Percentiles rank a stretch among this genome's conserved stretches.
Evolutionary conservation across 2,113 vertebrate genomes (phyloP).

Genomic region (Boulengeromyrus knoepffleri): DNA sequence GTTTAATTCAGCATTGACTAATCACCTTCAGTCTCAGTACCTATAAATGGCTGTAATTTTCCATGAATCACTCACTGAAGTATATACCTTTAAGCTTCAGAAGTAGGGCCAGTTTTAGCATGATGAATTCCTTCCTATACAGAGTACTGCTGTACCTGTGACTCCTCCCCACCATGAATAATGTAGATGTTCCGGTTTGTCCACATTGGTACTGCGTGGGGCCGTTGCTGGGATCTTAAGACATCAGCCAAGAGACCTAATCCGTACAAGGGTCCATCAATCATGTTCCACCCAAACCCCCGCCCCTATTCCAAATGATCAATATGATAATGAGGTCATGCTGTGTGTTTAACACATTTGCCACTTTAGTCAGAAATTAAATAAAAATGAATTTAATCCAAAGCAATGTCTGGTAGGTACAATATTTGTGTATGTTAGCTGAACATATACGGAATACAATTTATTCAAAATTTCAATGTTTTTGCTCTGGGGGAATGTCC

Average conservation of each 20-base stretch:
- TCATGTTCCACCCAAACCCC: background rate
- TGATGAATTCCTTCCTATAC: background rate
- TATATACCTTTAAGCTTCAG: background rate
- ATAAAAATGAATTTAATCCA: background rate
- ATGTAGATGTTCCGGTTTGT: background rate
- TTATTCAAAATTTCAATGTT: background rate
- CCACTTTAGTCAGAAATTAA: background rate
- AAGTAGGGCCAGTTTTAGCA: background rate
- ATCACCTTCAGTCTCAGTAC: background rate
- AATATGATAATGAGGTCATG: background rate
- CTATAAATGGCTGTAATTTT: background rate
- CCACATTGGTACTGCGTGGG: background rate
- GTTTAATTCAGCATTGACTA: background rate
- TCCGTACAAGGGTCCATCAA: background rate
- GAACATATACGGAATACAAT: background rate
- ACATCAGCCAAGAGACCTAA: background rate
- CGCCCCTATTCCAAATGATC: background rate
- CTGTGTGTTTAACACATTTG: background rate
- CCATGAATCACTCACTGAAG: background rate
- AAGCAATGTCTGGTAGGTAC: background rate
- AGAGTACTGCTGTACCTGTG: background rate
- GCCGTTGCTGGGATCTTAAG: background rate
- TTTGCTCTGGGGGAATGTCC: background rate
- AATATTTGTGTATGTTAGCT: background rate
- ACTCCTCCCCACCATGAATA: background rate